These are phyloP conservation scores for Sarcophaga variegata DNA, from an alignment of 2,888 invertebrate genomes.

Conservation along the genomic window DNA sequence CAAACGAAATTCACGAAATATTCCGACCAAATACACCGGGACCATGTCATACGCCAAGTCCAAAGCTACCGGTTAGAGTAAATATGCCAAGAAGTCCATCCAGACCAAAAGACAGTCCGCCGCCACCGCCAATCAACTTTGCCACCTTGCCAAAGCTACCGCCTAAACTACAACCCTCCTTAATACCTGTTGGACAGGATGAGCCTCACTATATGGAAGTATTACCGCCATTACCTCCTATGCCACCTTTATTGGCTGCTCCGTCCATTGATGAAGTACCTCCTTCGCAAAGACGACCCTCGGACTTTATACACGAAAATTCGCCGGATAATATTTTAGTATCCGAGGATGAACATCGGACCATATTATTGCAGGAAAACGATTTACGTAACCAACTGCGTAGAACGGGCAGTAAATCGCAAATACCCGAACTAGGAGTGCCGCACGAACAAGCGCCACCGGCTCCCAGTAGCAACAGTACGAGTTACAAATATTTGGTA, in stretches of 20 bases:
- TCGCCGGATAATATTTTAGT: slow-evolving; percentile 80
- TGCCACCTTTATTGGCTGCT: slow-evolving; percentile 68
- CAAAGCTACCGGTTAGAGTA: slow-evolving; percentile 75
- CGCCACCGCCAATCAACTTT: slow-evolving; percentile 81
- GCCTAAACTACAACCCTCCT: slow-evolving; percentile 56
- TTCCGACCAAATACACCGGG: slow-evolving; percentile 63
- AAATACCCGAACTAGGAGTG: slow-evolving; percentile 72
- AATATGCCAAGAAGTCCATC: slow-evolving; percentile 70
- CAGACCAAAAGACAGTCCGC: slow-evolving; percentile 80
- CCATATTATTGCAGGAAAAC: slow-evolving; percentile 80
- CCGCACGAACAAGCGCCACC: slow-evolving; percentile 76
- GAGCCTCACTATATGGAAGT: slow-evolving; percentile 79
- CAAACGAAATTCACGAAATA: slow-evolving; percentile 80
- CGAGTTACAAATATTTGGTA: slow-evolving; percentile 77
- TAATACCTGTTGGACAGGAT: slow-evolving; percentile 53
- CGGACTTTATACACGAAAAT: slow-evolving; percentile 80
- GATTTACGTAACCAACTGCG: slow-evolving; percentile 80
- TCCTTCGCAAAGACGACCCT: slow-evolving; percentile 77
- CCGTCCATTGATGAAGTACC: slow-evolving; percentile 70
- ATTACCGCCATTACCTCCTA: slow-evolving; percentile 73
- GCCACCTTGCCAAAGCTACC: slow-evolving; percentile 78
- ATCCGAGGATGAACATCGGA: slow-evolving; percentile 80
- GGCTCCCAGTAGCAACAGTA: slow-evolving; percentile 72
- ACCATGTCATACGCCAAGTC: slow-evolving; percentile 44
- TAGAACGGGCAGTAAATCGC: slow-evolving; percentile 61